phyloP scores from a whole-genome alignment of 2,888 invertebrate genomes.

The Mechanitis mazaeus region DNA sequence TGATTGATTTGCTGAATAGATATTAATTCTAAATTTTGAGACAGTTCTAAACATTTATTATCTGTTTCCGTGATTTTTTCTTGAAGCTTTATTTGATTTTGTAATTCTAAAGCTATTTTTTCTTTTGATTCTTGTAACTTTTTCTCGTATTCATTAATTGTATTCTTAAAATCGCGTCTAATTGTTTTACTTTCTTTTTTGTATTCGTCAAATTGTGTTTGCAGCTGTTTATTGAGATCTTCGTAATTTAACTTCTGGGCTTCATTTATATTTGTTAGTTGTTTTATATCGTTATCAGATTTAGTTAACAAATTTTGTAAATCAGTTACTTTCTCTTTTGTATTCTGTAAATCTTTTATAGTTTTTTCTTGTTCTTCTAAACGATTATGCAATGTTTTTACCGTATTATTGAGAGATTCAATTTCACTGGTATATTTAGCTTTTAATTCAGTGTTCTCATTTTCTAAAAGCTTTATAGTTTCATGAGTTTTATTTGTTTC shows the following conservation, averaged over 20 bases:
- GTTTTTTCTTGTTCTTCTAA: constrained; percentile 54
- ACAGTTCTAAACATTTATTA: constrained; percentile 52
- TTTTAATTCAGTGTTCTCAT: constrained; percentile 55
- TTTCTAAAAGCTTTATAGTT: constrained; percentile 49
- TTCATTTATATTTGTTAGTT: constrained; percentile 64
- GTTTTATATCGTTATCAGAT: constrained; percentile 67
- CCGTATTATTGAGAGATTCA: constrained; percentile 55
- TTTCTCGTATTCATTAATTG: constrained; percentile 75
- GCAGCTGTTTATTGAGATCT: constrained; percentile 65
- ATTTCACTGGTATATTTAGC: constrained; percentile 54
- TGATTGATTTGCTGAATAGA: constrained; percentile 59
- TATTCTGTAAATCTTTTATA: constrained; percentile 50
- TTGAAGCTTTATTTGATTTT: constrained; percentile 58
- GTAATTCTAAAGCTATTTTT: constrained; percentile 54
- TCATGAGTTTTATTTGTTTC: constrained; percentile 53
- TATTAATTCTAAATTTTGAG: constrained; percentile 64
- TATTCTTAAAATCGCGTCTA: constrained; percentile 71
- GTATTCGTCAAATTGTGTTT: constrained; percentile 60
- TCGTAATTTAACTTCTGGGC: constrained; percentile 70
- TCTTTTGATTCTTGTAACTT: constrained; percentile 58
- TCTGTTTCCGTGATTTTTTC: constrained; percentile 57
- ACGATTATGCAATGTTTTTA: constrained; percentile 51
- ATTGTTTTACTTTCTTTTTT: constrained; percentile 69
- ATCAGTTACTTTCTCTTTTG: constrained; percentile 59
- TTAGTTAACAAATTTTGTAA: constrained; percentile 58